Base-by-base conservation (phyloP, 2,888 invertebrate genomes). In the Aproaerema taeniolella region DNA sequence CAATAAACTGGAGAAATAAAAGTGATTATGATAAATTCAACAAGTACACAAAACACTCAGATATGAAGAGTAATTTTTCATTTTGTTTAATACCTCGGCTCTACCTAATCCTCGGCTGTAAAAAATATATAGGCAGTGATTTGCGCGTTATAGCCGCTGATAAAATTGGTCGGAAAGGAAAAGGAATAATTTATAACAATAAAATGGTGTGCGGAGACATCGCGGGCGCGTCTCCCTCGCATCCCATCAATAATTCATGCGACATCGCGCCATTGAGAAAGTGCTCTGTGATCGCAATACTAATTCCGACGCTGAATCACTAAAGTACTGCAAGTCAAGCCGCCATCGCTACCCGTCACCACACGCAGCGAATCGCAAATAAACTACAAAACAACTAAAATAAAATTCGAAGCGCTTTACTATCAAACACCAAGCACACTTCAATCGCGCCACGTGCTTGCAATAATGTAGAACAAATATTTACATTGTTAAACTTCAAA, bases 181-280 rank as follows among this genome's bases (percentile, higher is more conserved):
- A 58, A 64, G 64, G 53, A 69, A 72, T 68, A 70, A 70, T 77
- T 71, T 74, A 72, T 71, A 69, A 72, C 68, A 72, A 72, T 73
- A 70, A 73, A 76, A 74, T 66, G 66, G 66, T 55, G 64, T 51
- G 61, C 55, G 50, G 61, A 59, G 67, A 64, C 61, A 65, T 60
- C 57, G 58, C 64, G 58, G 56, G 58, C 59, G 60, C 53, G 58
- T 26, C 53, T 60, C 59, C 61, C 58, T 59, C 54, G 45, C 47
- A 47, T 59, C 55, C 53, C 73, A 82, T 83, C 67, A 78, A 85
- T 86, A 77, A 85, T 85, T 80, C 85, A 85, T 82, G 68, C 53
- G 56, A 67, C 76, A 73, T 67, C 77, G 78, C 72, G 65, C 79
- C 83, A 83, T 85, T 81, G 83, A 82, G 83, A 83, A 82, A 85